Percentiles rank a stretch among this genome's conserved stretches.
phyloP scores from a whole-genome alignment of 2,113 vertebrate species.

The Microtus oregoni region DNA sequence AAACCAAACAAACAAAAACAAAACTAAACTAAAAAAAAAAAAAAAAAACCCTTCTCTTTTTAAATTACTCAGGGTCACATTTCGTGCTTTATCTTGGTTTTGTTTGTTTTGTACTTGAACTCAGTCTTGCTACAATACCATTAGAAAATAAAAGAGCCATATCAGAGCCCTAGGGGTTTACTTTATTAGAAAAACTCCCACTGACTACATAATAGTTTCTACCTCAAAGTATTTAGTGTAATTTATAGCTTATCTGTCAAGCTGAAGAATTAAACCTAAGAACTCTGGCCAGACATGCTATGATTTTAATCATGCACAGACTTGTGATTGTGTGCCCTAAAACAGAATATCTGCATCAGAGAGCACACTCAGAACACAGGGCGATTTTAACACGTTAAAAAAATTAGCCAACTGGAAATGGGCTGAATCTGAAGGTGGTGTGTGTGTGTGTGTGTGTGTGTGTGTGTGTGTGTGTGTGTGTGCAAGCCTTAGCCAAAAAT shows the following conservation, averaged over 20 bases:
- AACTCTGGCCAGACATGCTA: not conserved
- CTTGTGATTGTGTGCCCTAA: not conserved
- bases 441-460: not conserved
- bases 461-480: not conserved
- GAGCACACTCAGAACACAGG: not conserved
- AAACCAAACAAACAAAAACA: not conserved
- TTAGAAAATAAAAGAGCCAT: not conserved
- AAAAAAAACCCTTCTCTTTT: not conserved
- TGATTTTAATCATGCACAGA: not conserved
- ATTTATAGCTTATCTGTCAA: not conserved
- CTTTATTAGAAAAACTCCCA: not conserved
- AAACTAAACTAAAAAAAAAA: not conserved
- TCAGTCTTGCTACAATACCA: not conserved
- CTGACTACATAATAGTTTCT: not conserved
- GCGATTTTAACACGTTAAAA: constrained; percentile 55
- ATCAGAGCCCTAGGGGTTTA: not conserved
- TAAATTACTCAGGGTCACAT: not conserved
- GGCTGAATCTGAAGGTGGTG: not conserved
- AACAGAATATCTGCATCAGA: constrained; percentile 35
- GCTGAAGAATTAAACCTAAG: constrained; percentile 43
- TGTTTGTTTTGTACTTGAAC: not conserved
- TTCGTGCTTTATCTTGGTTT: not conserved
- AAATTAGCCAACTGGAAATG: constrained; percentile 68
- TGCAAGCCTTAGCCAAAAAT: constrained; percentile 31
- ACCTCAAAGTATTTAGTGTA: not conserved